Conservation (phyloP, 2,113 vertebrate genomes). For the Ahaetulla prasina region DNA sequence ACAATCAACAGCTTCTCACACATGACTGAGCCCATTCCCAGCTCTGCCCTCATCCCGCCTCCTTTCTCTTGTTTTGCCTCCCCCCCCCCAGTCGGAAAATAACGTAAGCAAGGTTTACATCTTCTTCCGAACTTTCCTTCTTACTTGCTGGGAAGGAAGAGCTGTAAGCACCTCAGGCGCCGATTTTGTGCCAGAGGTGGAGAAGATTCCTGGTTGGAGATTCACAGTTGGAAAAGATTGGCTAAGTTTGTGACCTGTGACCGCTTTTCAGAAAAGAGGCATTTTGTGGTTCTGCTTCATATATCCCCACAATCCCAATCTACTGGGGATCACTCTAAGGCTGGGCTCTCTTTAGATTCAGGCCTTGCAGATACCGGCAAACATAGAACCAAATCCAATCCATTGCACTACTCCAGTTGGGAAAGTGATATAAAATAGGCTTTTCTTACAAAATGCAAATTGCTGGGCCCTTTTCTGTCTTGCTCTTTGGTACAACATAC, state of each 20-base stretch:
- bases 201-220: not conserved
- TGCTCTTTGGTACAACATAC: not conserved
- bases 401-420: not conserved
- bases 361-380: not conserved
- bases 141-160: not conserved
- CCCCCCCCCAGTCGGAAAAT: slow-evolving; percentile 9
- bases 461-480: not conserved
- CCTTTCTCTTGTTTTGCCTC: not conserved
- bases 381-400: not conserved
- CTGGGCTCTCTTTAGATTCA: not conserved
- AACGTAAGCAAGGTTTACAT: slow-evolving; percentile 5
- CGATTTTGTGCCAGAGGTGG: not conserved
- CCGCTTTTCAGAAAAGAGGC: not conserved
- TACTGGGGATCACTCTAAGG: not conserved
- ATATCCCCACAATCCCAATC: not conserved
- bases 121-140: not conserved
- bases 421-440: not conserved
- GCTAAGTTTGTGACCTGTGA: not conserved
- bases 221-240: not conserved
- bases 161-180: fast-evolving
- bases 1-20: slow-evolving; percentile 59
- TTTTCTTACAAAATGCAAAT: not conserved
- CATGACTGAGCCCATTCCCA: slow-evolving; percentile 15
- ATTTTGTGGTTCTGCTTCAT: not conserved
- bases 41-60: not conserved